Evolutionary conservation across 2,888 invertebrate species (phyloP), one percentile per base, ranked within the genome.

Genomic region (Scaptomyza cyrtandrae): DNA sequence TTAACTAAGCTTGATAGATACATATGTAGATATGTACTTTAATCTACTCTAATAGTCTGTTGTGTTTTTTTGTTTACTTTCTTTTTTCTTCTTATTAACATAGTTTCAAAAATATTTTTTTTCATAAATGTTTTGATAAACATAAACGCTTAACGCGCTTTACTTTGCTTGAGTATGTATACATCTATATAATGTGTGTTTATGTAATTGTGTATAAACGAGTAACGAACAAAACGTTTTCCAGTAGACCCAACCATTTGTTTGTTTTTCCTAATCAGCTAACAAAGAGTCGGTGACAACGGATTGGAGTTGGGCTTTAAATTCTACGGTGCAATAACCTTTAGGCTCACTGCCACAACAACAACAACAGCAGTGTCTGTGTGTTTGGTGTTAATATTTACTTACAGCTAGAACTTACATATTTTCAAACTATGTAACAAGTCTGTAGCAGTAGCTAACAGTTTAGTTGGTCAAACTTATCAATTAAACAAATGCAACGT

Each of bases 401-500:
- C 68, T 82, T 80, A 83, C 27, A 65, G 58, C 64, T 86, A 80
- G 14, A 63, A 52, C 70, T 83, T 88, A 86, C 67, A 59, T 80
- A 74, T 73, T 60, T 80, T 80, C 81, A 80, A 75, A 83, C 88
- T 80, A 86, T 73, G 86, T 69, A 86, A 86, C 86, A 88, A 82
- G 86, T 79, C 76, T 79, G 71, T 61, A 73, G 69, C 80, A 63
- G 70, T 48, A 75, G 64, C 73, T 66, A 73, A 63, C 80, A 62
- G 49, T 77, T 70, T 57, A 79, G 76, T 80, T 77, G 67, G 68
- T 84, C 63, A 50, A 68, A 66, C 65, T 82, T 86, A 86, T 60
- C 37, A 71, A 78, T 52, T 80, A 86, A 83, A 86, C 75, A 88
- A 84, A 88, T 88, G 83, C 88, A 73, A 71, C 70, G 65, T 79